Base-by-base conservation (phyloP, 2,113 vertebrate species). In the Trachemys scripta region DNA sequence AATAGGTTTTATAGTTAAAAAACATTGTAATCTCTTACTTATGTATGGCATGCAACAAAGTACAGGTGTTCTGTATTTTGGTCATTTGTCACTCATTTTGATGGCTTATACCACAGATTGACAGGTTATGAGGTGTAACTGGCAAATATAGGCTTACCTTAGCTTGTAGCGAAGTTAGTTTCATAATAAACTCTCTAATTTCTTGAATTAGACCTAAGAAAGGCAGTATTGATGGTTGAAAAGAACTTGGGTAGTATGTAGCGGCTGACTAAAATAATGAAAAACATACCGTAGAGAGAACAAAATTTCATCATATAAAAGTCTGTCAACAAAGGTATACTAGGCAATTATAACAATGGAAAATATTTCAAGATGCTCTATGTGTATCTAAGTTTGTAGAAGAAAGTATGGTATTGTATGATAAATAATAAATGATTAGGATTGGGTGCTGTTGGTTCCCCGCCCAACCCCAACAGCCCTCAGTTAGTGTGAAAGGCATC, bases 231-330 rank as follows among this genome's bases (percentile, higher is more conserved):
- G 42, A 16, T 96, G 31, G 59, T 89, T 94, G 85, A 90, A 84
- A 86, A 57, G 83, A 80, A 85, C 17, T 7, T 59, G 54, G 90
- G 8, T 69, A 25, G 49, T 84, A 49, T 91, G 51, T 92, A 89
- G 76, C 80, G 96, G 72, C 83, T 97, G 95, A 88, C 56, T 90
- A 88, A 96, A 95, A 95, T 84, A 96, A 93, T 95, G 83, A 89
- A 85, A 80, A 49, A 92, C 24, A 92, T 93, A 20, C 80, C 85
- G 72, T 87, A 83, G 85, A 93, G 91, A 89, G 27, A 95, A 90
- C 85, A 90, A 83, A 76, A 92, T 89, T 93, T 95, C 93, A 94
- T 91, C 49, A 53, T n/a, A 92, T 85, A 86, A 72, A 80, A 88
- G 53, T 95, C 90, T 95, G 82, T 92, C 69, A 62, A 42, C 95